These are phyloP conservation scores for Platalea minor DNA, from an alignment of 2,797 vertebrate species.

Conservation along the genomic window DNA sequence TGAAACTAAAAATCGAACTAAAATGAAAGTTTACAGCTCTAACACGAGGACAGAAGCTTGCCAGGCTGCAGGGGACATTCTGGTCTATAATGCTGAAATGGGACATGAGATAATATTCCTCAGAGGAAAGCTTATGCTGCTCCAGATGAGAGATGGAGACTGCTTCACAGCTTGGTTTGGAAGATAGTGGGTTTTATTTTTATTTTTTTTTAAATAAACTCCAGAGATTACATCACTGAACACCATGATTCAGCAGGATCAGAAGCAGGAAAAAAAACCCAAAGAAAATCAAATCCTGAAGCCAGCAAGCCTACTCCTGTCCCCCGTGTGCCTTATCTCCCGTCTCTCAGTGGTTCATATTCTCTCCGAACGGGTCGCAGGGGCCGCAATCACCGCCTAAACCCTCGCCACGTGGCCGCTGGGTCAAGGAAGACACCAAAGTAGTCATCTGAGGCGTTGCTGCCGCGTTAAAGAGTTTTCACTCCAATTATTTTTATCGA, in stretches of 20 bases:
- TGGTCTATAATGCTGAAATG: too few relatives aligned
- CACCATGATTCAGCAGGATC: not conserved
- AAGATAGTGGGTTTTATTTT: not conserved
- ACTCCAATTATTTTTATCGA: not conserved
- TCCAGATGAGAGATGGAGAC: not conserved
- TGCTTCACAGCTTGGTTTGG: not conserved
- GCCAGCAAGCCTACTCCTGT: not conserved
- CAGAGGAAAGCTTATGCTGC: not conserved
- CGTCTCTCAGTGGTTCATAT: rapidly evolving
- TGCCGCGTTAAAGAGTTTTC: not conserved
- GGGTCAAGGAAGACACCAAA: too few relatives aligned
- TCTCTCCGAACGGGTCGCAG: not conserved
- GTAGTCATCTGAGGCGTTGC: rapidly evolving
- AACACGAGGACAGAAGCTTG: not conserved
- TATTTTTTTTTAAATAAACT: not conserved
- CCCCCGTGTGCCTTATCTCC: not conserved
- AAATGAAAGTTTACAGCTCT: not conserved
- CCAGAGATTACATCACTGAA: not conserved
- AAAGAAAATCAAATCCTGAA: not conserved
- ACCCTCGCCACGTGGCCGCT: not conserved
- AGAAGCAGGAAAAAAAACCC: not conserved
- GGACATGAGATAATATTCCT: not conserved
- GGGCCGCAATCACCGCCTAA: not conserved
- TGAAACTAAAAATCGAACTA: not conserved
- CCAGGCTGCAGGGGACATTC: not conserved